These are phyloP conservation scores for Ceratitis capitata DNA, from an alignment of 1,140 invertebrate genomes.

Conservation along the genomic window DNA sequence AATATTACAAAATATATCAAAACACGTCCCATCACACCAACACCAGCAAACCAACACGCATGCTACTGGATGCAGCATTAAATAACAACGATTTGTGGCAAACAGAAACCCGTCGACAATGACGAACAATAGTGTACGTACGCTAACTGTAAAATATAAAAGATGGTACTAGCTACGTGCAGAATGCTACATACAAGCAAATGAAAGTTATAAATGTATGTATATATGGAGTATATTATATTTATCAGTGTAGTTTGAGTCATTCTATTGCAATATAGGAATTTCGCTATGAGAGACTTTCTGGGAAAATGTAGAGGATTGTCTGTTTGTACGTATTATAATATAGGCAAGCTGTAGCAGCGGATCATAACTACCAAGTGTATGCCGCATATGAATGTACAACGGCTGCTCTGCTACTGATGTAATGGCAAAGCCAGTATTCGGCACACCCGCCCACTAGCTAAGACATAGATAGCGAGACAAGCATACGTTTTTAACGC, in stretches of 20 bases:
- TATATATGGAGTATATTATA: background rate
- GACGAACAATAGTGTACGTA: background rate
- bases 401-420: background rate
- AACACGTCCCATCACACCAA: background rate
- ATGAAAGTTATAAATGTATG: no score
- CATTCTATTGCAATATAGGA: background rate
- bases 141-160: background rate
- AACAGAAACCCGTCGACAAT: background rate
- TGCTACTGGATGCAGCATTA: background rate
- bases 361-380: background rate
- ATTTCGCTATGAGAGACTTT: background rate
- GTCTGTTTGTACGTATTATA: background rate
- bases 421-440: background rate
- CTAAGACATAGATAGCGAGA: no score
- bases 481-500: background rate
- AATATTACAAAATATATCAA: background rate
- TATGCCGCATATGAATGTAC: background rate
- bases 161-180: background rate
- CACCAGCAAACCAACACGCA: background rate
- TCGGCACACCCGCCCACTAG: no score
- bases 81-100: background rate
- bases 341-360: background rate
- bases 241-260: background rate
- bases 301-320: no score
- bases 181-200: background rate